Evolutionary conservation across 2,113 vertebrate species (phyloP).

Genomic region (Solea senegalensis): DNA sequence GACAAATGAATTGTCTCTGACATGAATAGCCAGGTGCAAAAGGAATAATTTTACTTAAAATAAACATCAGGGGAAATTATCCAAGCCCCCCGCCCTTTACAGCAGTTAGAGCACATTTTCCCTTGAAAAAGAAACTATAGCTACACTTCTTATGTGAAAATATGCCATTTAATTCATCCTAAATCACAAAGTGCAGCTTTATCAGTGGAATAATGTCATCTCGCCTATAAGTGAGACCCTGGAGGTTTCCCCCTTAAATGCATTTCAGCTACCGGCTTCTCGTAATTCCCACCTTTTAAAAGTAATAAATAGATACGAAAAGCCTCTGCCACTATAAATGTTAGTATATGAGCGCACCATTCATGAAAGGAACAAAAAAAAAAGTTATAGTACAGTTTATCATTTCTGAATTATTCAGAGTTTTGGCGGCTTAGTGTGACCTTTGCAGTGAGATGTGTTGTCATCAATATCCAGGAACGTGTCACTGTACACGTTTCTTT

Average conservation of each 20-base stretch:
- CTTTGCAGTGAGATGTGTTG: no score
- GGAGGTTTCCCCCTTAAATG: not conserved
- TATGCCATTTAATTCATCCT: not conserved
- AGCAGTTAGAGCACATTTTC: conserved; percentile 21
- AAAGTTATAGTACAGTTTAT: no score
- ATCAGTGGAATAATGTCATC: not conserved
- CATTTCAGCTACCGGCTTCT: not conserved
- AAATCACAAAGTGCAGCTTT: not conserved
- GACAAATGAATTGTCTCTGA: conserved; percentile 43
- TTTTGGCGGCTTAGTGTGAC: not conserved
- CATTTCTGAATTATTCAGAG: no score
- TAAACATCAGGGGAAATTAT: conserved; percentile 39
- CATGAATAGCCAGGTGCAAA: conserved; percentile 28
- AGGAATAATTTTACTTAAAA: conserved; percentile 45
- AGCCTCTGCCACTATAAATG: not conserved
- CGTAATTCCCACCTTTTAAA: no score
- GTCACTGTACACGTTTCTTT: no score
- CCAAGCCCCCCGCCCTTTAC: conserved; percentile 7
- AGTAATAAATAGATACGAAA: no score
- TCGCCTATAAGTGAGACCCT: not conserved
- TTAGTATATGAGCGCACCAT: not conserved
- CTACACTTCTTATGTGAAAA: not conserved
- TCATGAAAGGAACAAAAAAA: no score
- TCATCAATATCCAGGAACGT: no score
- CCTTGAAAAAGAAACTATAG: not conserved